Conservation (phyloP, 2,113 vertebrate genomes). For the zebrafish (Danio rerio) region DNA sequence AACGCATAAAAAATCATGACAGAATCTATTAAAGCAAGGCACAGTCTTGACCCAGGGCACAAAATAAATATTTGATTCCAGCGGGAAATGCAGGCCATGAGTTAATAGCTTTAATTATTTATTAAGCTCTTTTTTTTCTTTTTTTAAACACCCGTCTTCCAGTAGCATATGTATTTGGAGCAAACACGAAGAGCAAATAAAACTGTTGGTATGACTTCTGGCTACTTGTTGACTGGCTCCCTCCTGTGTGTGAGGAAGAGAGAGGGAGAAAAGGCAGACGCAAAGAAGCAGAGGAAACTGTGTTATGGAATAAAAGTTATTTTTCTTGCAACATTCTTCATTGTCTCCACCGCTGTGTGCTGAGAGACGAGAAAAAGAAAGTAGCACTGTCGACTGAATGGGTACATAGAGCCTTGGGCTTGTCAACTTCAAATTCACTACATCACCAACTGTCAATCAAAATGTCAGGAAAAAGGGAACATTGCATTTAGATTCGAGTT, state of each 20-base stretch:
- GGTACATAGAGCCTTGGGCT: constrained; percentile 16
- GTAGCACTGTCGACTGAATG: constrained; percentile 19
- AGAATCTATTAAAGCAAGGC: constrained; percentile 29
- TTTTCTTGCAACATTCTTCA: constrained; percentile 1
- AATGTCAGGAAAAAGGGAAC: constrained; percentile 6
- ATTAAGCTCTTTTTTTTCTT: constrained; percentile 2
- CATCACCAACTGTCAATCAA: constrained; percentile 35
- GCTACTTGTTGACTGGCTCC: constrained; percentile 4
- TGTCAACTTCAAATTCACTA: constrained; percentile 39
- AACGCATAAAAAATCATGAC: constrained; percentile 11
- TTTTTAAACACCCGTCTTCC: constrained; percentile 4
- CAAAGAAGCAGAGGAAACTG: not conserved
- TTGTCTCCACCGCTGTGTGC: constrained; percentile 16
- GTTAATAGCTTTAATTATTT: constrained; percentile 48
- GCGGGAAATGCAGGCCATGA: constrained; percentile 14
- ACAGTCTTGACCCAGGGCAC: constrained; percentile 17
- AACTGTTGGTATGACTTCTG: constrained; percentile 19
- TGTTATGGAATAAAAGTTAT: constrained; percentile 22
- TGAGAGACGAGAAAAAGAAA: constrained; percentile 21
- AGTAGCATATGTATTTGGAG: not conserved
- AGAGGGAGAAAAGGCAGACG: not conserved
- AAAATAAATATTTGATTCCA: constrained; percentile 40
- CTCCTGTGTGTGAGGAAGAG: not conserved
- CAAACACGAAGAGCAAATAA: constrained; percentile 28
- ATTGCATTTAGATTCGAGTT: not conserved